Evolutionary conservation across 2,888 invertebrate genomes (phyloP), one percentile per base, ranked within the genome.

Genomic region (Stenoptilia bipunctidactyla): DNA sequence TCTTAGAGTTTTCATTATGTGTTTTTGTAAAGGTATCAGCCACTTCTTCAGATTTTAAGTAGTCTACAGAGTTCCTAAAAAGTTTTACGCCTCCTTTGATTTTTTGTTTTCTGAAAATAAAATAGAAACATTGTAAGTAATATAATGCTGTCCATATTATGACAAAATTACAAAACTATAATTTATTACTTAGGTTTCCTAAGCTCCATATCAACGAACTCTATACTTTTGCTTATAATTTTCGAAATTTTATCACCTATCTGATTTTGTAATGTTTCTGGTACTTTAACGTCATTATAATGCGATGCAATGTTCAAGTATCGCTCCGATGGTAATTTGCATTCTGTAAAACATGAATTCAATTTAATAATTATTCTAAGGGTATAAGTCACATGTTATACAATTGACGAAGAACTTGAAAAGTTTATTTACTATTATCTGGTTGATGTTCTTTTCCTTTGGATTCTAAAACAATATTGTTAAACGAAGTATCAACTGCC

Each of bases 231-330:
- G 33, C 76, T 66, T 30, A 88, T 74, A 25, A 86, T 59, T 13
- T 62, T 65, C 1, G 86, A 79, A 34, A 87, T 57, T 60, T 85
- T 84, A 34, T 72, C 75, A 6, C 84, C 85, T 38, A 87, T 83
- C 43, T 61, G 67, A 27, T 66, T 74, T 51, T 85, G 86, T 62
- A 87, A 71, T 48, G 83, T 74, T 13, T 73, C 71, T 2, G 87
- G 85, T 1, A 87, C 83, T 51, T 76, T 79, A 1, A 83, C 67
- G 56, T 86, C 86, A 50, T 85, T 86, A 47, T 86, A 85, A 46
- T 86, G 85, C 30, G 79, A 69, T 6, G 85, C 63, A 45, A 66
- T 70, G 27, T 70, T 67, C 34, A 83, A 51, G 53, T 76, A 66
- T 39, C 83, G 61, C 41, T 75, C 67, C 0, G 85, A 84, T 45